phyloP scores from a whole-genome alignment of 53 echinoderm and acorn worm genomes.

The Arbacia lixula region DNA sequence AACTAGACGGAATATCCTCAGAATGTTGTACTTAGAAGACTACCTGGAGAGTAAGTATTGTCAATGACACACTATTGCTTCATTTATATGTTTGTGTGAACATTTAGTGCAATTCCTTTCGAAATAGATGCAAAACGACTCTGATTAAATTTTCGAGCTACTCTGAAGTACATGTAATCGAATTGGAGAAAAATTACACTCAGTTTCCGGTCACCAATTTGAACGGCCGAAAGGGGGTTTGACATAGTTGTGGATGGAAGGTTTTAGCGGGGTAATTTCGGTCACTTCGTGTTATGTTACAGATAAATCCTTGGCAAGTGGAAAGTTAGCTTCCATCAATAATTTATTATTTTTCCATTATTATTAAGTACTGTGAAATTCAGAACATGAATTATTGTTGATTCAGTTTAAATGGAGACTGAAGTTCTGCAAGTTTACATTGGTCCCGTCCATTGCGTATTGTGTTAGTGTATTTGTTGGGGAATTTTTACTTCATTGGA shows the following conservation, averaged over 20 bases:
- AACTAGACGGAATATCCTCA: not conserved
- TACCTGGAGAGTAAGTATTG: slow-evolving; percentile 91
- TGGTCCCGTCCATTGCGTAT: no score
- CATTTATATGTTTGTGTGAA: no score
- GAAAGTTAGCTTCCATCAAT: not conserved
- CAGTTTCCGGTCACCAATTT: slow-evolving; percentile 1
- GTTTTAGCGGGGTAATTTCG: not conserved
- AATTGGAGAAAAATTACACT: not conserved
- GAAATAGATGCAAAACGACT: no score
- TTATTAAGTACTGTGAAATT: no score
- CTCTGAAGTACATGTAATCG: not conserved
- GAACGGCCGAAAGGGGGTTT: not conserved
- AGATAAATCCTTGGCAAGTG: not conserved
- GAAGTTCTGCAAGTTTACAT: no score
- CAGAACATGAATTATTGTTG: no score
- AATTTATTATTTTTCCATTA: not conserved
- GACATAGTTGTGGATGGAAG: not conserved
- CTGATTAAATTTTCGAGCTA: not conserved
- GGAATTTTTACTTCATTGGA: no score
- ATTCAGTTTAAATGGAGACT: no score
- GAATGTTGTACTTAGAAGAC: slow-evolving; percentile 94
- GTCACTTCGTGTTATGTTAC: not conserved
- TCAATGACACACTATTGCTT: no score
- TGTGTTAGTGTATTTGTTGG: no score
- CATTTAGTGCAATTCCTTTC: no score